Conservation (phyloP, 2,797 vertebrate genomes). For the Brotula barbata region DNA sequence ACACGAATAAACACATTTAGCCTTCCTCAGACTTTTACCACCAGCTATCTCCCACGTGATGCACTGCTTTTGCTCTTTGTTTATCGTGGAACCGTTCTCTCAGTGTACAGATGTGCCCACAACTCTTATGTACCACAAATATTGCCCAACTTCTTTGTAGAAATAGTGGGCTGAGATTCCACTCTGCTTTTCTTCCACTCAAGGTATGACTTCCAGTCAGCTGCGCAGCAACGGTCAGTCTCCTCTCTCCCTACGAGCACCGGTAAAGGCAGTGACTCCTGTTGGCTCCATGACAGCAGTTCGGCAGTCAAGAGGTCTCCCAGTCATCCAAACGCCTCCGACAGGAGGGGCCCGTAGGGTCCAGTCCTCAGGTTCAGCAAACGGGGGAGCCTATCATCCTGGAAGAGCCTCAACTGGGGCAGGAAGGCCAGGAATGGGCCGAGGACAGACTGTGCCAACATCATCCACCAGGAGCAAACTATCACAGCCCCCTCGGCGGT, state of each 20-base stretch:
- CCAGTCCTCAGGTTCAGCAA: constrained; percentile 75
- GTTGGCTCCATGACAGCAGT: constrained; percentile 72
- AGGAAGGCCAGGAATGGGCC: constrained; percentile 68
- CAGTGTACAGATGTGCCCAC: constrained; percentile 12
- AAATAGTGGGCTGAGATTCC: neutral
- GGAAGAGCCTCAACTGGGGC: constrained; percentile 58
- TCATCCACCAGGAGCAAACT: constrained; percentile 80
- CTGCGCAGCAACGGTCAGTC: constrained; percentile 82
- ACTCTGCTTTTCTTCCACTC: constrained; percentile 22
- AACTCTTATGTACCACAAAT: constrained; percentile 17
- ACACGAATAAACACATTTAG: constrained; percentile 12
- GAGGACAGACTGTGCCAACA: constrained; percentile 65
- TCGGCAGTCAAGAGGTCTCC: constrained; percentile 81
- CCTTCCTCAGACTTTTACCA: neutral
- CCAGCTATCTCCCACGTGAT: constrained; percentile 1
- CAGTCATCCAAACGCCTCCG: constrained; percentile 71
- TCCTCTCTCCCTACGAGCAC: constrained; percentile 78
- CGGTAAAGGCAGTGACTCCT: constrained; percentile 82
- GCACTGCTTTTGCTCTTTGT: constrained; percentile 12
- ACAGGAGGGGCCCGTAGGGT: constrained; percentile 71
- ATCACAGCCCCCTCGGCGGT: constrained; percentile 82
- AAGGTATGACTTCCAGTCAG: constrained; percentile 81
- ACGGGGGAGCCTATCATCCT: constrained; percentile 65
- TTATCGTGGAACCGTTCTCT: constrained; percentile 9
- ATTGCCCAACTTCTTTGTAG: neutral